These are phyloP conservation scores for Rhyacophila evoluta DNA, from an alignment of 2,888 invertebrate genomes.

Conservation along the genomic window DNA sequence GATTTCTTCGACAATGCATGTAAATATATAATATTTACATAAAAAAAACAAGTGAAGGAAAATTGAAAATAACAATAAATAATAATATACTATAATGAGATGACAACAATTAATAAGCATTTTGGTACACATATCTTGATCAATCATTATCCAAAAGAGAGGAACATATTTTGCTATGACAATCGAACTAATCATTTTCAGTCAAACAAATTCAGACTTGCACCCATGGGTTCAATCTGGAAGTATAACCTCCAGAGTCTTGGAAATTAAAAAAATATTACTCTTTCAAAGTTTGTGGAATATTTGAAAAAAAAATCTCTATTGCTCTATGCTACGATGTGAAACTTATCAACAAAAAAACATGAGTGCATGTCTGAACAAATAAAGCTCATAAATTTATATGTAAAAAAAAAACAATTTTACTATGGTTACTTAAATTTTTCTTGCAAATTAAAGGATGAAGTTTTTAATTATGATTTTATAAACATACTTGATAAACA, in stretches of 20 bases:
- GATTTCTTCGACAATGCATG: slow-evolving; percentile 30
- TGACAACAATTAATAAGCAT: neutral
- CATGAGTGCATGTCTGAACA: too few relatives aligned
- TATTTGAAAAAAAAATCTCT: too few relatives aligned
- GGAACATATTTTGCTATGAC: neutral
- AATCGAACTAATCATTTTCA: neutral
- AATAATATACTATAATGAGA: slow-evolving; percentile 17
- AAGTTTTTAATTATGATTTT: too few relatives aligned
- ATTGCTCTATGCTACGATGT: too few relatives aligned
- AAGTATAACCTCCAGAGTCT: too few relatives aligned
- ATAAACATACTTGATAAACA: neutral
- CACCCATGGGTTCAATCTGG: too few relatives aligned
- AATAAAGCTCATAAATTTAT: too few relatives aligned
- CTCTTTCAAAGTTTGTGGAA: too few relatives aligned
- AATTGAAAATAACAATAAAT: slow-evolving; percentile 21
- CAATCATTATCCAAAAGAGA: neutral
- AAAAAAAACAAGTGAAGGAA: neutral
- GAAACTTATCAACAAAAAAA: too few relatives aligned
- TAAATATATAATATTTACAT: slow-evolving; percentile 53
- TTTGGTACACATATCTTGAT: neutral
- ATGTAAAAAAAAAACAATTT: too few relatives aligned
- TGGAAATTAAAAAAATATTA: too few relatives aligned
- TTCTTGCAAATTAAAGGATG: neutral
- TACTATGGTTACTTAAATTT: too few relatives aligned
- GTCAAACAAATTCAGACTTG: neutral